These are phyloP conservation scores for Herpetotheres cachinnans DNA, from an alignment of 2,113 vertebrate genomes.

Conservation along the genomic window DNA sequence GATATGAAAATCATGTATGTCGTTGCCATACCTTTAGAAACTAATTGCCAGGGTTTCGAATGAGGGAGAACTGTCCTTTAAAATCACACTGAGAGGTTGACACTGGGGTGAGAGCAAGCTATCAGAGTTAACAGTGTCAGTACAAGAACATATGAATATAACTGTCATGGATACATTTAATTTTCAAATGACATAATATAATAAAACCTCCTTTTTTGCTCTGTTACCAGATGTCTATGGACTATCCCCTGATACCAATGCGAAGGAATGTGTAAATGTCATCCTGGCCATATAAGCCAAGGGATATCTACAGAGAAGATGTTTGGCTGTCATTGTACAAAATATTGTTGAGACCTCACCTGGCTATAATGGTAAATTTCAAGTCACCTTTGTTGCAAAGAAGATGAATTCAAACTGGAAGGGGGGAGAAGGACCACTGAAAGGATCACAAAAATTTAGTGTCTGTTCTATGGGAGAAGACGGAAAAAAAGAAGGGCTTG, in stretches of 20 bases:
- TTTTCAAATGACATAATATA: neutral
- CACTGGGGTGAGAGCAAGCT: neutral
- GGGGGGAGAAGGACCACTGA: neutral
- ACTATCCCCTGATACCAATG: neutral
- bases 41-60: neutral
- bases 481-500: neutral
- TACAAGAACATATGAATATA: neutral
- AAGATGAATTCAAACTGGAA: neutral
- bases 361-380: neutral
- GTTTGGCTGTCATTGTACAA: neutral
- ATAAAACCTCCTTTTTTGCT: neutral
- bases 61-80: neutral
- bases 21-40: neutral
- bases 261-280: rapidly evolving
- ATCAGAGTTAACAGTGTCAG: neutral
- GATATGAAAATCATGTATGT: neutral
- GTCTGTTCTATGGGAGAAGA: neutral
- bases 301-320: neutral
- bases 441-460: neutral
- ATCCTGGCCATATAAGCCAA: neutral
- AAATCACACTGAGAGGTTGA: neutral
- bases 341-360: neutral
- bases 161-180: neutral
- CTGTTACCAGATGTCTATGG: neutral
- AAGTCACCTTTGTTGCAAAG: neutral